These are phyloP conservation scores for Lordiphosa fenestrarum DNA, from an alignment of 2,888 invertebrate species.

Conservation along the genomic window DNA sequence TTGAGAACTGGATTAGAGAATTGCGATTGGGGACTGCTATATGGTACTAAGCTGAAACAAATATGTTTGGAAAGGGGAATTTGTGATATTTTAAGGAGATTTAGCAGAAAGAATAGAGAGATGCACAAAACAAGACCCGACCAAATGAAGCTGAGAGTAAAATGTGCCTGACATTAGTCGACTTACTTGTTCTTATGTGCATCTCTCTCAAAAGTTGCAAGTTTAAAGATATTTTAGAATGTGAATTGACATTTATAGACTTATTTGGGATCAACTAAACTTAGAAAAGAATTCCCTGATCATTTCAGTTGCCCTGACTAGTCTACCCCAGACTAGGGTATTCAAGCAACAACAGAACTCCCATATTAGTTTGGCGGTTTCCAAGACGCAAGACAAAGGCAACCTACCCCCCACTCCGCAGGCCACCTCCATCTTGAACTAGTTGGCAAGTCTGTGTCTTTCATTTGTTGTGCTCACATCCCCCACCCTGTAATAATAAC, in stretches of 20 bases:
- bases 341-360: not conserved
- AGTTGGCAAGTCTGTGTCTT: constrained; percentile 37
- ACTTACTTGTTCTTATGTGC: no score
- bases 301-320: not conserved
- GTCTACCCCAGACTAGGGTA: constrained; percentile 1
- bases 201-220: no score
- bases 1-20: not conserved
- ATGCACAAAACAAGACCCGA: no score
- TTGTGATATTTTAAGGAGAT: no score
- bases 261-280: not conserved
- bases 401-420: constrained; percentile 8
- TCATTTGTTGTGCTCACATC: constrained; percentile 19
- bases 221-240: no score
- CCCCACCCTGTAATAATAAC: constrained; percentile 60
- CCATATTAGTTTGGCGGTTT: constrained; percentile 22
- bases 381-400: constrained; percentile 22
- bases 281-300: no score
- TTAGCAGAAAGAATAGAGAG: no score
- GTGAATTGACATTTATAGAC: not conserved
- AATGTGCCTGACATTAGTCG: no score
- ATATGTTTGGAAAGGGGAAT: no score
- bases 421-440: constrained; percentile 53
- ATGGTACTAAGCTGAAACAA: not conserved
- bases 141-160: no score
- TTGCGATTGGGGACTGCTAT: no score